Evolutionary conservation across 2,113 vertebrate species (phyloP).

Genomic region (Trogon surrucura): DNA sequence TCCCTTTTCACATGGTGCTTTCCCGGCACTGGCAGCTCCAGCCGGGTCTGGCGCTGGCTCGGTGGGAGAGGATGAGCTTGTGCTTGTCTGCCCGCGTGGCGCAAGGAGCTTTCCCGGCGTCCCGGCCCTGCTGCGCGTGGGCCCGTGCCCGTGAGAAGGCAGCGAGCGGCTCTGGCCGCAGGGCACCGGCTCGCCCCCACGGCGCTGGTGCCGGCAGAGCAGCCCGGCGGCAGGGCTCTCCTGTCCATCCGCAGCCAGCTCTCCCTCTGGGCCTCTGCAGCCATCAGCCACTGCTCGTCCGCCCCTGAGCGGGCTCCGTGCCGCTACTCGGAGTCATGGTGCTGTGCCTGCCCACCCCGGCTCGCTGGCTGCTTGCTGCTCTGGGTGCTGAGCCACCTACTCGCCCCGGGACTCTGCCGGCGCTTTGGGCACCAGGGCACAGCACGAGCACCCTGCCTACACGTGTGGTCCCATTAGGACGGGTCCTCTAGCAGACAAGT

Average conservation of each 20-base stretch:
- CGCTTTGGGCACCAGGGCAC: rapidly evolving
- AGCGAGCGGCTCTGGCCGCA: rapidly evolving
- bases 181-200: rapidly evolving
- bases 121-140: not conserved
- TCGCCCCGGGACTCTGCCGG: not conserved
- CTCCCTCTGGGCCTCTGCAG: not conserved
- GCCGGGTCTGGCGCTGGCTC: not conserved
- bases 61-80: not conserved
- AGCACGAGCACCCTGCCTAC: not conserved
- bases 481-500: not conserved
- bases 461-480: not conserved
- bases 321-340: rapidly evolving
- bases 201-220: rapidly evolving
- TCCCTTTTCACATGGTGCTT: not conserved
- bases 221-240: not conserved
- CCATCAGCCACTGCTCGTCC: not conserved
- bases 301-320: not conserved
- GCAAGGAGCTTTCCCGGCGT: not conserved
- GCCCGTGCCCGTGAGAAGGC: not conserved
- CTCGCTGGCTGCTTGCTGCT: too few relatives aligned
- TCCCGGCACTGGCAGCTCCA: not conserved
- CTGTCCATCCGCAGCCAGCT: rapidly evolving
- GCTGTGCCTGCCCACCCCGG: not conserved
- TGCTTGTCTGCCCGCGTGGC: not conserved
- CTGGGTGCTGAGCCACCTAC: too few relatives aligned